Conservation (phyloP, 2,113 vertebrate species). For the Mionectes macconnelli region DNA sequence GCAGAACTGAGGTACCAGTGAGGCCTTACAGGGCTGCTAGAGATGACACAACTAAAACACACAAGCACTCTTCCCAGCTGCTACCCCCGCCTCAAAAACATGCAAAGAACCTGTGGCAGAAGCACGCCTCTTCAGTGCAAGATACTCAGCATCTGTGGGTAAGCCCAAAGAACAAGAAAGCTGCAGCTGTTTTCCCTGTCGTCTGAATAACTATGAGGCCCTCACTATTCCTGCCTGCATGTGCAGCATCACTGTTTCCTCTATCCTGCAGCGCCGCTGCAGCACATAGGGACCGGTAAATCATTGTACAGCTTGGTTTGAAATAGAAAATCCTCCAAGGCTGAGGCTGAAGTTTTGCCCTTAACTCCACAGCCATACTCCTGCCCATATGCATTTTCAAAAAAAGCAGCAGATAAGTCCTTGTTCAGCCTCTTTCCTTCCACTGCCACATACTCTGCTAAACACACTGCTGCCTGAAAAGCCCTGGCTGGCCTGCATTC, state of each 20-base stretch:
- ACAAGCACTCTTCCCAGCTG: background rate
- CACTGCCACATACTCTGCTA: background rate
- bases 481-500: background rate
- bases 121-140: background rate
- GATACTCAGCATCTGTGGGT: background rate
- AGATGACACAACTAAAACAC: background rate
- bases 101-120: background rate
- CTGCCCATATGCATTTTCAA: accelerated
- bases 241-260: background rate
- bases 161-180: background rate
- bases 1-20: background rate
- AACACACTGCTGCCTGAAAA: background rate
- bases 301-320: background rate
- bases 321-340: background rate
- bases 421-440: background rate
- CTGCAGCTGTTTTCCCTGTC: background rate
- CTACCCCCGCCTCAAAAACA: background rate
- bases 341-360: background rate
- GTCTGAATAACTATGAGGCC: background rate
- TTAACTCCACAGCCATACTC: background rate
- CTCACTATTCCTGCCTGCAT: background rate
- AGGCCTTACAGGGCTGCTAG: background rate
- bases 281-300: background rate
- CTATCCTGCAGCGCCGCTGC: accelerated
- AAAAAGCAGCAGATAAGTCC: background rate